These are phyloP conservation scores for Melangyna quadrimaculata DNA, from an alignment of 2,888 invertebrate species.

Conservation along the genomic window DNA sequence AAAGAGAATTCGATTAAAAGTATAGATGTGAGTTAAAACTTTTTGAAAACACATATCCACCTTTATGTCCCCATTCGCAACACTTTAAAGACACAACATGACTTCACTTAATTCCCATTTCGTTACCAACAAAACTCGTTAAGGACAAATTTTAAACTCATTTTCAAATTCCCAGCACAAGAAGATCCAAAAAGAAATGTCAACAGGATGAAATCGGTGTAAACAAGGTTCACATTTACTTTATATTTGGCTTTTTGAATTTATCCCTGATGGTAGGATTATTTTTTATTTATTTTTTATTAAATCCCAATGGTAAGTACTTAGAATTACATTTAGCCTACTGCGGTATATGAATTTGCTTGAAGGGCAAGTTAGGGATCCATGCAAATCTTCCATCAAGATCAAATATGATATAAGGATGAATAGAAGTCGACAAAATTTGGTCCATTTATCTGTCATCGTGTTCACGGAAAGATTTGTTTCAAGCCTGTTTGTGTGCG, in stretches of 20 bases:
- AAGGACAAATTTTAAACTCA: conserved; percentile 57
- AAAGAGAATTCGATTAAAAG: conserved; percentile 2
- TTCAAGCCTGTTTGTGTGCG: too few relatives aligned
- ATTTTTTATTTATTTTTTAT: background rate
- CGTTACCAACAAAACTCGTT: conserved; percentile 49
- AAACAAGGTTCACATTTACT: conserved; percentile 49
- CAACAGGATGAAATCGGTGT: conserved; percentile 51
- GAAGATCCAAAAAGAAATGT: conserved; percentile 52
- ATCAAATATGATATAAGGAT: background rate
- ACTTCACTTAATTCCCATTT: conserved; percentile 6
- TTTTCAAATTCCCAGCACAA: conserved; percentile 47
- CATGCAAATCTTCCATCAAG: background rate
- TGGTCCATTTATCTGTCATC: too few relatives aligned
- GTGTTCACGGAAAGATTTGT: too few relatives aligned
- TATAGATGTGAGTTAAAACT: background rate
- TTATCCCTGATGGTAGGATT: conserved; percentile 23
- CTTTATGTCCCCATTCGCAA: background rate
- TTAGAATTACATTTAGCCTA: background rate
- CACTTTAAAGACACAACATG: background rate
- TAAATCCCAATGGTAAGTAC: background rate
- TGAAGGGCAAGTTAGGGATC: background rate
- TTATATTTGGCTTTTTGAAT: conserved; percentile 17
- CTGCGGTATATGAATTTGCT: background rate
- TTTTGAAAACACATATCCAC: background rate
- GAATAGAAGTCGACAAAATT: too few relatives aligned